Conservation (phyloP, 2,888 invertebrate genomes). For the Amphipoea oculea region DNA sequence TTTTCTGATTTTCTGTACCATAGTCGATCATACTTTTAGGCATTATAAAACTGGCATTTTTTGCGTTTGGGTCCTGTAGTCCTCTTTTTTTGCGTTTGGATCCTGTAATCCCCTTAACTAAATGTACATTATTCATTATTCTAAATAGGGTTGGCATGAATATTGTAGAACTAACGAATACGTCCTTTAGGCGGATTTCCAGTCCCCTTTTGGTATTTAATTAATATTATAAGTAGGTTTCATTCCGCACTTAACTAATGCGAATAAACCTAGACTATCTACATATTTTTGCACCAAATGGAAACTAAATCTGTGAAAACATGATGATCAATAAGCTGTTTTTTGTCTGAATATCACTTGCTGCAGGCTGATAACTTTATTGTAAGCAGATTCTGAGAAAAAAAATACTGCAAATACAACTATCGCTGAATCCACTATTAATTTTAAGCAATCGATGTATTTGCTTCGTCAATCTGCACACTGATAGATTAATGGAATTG, state of each 20-base stretch:
- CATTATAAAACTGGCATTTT: no score
- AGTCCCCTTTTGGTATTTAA: background rate
- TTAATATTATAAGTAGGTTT: background rate
- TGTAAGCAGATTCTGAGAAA: background rate
- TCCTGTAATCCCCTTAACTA: background rate
- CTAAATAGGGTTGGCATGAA: background rate
- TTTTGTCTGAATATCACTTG: background rate
- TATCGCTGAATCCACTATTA: background rate
- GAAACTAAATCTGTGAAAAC: background rate
- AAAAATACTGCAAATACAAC: background rate
- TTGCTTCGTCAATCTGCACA: background rate
- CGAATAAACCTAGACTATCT: background rate
- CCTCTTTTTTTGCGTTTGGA: background rate
- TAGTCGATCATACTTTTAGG: no score
- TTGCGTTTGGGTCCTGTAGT: no score
- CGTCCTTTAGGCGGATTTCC: background rate
- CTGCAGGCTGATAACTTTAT: no score
- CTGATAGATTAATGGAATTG: background rate
- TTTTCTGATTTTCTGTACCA: no score
- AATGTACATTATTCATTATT: conserved; percentile 8
- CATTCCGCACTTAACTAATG: background rate
- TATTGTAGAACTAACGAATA: background rate
- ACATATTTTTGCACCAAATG: background rate
- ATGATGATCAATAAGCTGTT: background rate
- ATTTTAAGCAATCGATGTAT: background rate